Percentiles rank a stretch among this genome's conserved stretches.
Evolutionary conservation across 2,888 invertebrate genomes (phyloP).

Genomic region (Drosophila pseudotakahashii): DNA sequence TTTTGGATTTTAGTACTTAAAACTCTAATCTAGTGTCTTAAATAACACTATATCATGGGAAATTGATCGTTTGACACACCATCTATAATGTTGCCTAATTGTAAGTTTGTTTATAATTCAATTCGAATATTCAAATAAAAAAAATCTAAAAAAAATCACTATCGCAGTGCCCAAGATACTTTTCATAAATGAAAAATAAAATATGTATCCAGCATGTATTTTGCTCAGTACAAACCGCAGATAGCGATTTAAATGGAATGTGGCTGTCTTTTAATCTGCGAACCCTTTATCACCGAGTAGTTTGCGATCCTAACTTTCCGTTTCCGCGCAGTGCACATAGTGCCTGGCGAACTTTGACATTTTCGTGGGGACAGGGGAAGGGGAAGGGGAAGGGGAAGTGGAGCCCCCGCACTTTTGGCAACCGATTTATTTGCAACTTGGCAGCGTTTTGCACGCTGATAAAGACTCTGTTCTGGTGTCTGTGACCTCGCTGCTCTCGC

Average conservation of each 20-base stretch:
- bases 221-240: neutral
- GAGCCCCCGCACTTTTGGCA: constrained; percentile 40
- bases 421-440: constrained; percentile 43
- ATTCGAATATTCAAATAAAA: too few relatives aligned
- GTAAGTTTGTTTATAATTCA: too few relatives aligned
- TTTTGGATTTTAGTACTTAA: too few relatives aligned
- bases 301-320: too few relatives aligned
- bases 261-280: too few relatives aligned
- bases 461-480: constrained; percentile 24
- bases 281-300: neutral
- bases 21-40: too few relatives aligned
- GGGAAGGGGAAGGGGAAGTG: neutral
- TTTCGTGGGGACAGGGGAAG: neutral
- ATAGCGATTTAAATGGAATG: neutral
- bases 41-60: too few relatives aligned
- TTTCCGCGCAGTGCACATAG: constrained; percentile 11
- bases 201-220: constrained; percentile 1
- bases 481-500: constrained; percentile 28
- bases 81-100: too few relatives aligned
- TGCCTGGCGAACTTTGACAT: constrained; percentile 47
- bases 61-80: too few relatives aligned
- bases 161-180: too few relatives aligned
- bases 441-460: constrained; percentile 33
- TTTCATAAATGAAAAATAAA: neutral
- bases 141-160: too few relatives aligned